A percentile compares a stretch with the other conserved stretches of the same genome.
These are phyloP conservation scores for Grus americana DNA, from an alignment of 2,113 vertebrate genomes.

Conservation along the genomic window DNA sequence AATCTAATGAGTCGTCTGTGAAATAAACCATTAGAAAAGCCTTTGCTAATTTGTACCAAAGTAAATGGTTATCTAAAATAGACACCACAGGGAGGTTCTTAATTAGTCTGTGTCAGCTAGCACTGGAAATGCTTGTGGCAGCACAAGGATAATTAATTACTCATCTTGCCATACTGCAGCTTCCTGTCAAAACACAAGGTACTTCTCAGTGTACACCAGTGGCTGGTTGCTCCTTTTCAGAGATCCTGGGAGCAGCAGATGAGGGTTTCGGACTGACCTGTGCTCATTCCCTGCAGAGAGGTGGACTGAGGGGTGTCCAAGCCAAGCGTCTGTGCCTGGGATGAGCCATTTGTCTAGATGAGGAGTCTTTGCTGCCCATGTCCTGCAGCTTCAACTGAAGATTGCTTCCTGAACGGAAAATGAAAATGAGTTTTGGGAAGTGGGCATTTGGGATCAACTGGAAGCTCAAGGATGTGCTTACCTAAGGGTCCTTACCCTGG, in stretches of 20 bases:
- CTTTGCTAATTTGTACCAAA: conserved; percentile 56
- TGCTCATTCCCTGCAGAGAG: background rate
- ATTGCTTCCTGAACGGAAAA: background rate
- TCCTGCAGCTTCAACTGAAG: background rate
- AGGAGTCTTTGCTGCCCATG: background rate
- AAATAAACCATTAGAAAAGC: conserved; percentile 65
- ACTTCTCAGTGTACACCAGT: background rate
- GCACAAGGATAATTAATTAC: conserved; percentile 71
- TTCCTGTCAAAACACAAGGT: conserved; percentile 45
- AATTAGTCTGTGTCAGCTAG: conserved; percentile 66
- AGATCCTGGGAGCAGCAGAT: background rate
- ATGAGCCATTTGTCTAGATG: accelerated
- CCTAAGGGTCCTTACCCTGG: background rate
- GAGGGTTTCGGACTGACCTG: background rate
- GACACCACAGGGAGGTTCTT: conserved; percentile 68
- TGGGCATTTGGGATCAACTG: background rate
- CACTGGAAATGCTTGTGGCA: conserved; percentile 63
- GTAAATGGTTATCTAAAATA: conserved; percentile 68
- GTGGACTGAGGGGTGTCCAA: background rate
- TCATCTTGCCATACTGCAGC: conserved; percentile 35
- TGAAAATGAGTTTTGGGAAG: background rate
- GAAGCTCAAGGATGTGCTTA: background rate
- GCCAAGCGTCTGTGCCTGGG: background rate
- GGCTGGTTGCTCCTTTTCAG: background rate
- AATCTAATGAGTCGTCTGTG: conserved; percentile 47